Evolutionary conservation across 2,113 vertebrate species (phyloP).

Genomic region (Microtus oregoni): DNA sequence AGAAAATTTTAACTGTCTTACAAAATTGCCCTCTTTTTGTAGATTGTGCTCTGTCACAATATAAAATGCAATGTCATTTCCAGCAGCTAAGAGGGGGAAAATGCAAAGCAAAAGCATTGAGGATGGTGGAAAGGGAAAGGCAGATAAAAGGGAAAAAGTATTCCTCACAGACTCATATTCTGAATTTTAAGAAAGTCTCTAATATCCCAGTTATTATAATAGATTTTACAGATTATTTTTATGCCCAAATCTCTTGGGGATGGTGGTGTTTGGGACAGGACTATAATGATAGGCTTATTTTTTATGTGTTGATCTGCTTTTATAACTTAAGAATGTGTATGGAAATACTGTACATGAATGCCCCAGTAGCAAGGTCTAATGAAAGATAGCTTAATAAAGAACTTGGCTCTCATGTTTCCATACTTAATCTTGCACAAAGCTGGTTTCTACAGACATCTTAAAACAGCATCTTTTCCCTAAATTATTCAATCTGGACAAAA

Average conservation of each 20-base stretch:
- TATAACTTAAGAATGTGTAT: slow-evolving; percentile 60
- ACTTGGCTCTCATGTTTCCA: slow-evolving; percentile 48
- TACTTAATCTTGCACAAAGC: slow-evolving; percentile 45
- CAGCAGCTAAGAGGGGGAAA: background rate
- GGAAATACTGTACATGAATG: slow-evolving; percentile 66
- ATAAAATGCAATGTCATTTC: slow-evolving; percentile 55
- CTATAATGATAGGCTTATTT: background rate
- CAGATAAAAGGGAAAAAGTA: background rate
- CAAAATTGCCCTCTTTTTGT: slow-evolving; percentile 77
- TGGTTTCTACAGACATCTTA: slow-evolving; percentile 16
- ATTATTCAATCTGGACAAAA: slow-evolving; percentile 16
- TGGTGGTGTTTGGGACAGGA: rapidly evolving
- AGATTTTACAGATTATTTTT: slow-evolving; percentile 14
- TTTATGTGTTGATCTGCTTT: slow-evolving; percentile 51
- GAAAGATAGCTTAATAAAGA: slow-evolving; percentile 51
- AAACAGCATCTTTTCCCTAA: slow-evolving; percentile 21
- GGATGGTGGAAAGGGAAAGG: background rate
- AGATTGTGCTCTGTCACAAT: slow-evolving; percentile 69
- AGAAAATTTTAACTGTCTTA: slow-evolving; percentile 82
- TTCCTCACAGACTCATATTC: background rate
- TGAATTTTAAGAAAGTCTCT: background rate
- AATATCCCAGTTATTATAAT: background rate
- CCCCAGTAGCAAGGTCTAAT: slow-evolving; percentile 45
- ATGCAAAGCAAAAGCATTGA: background rate
- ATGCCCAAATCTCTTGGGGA: slow-evolving; percentile 10